Percentiles rank a stretch among this genome's conserved stretches.
phyloP scores from a whole-genome alignment of 1,140 invertebrate genomes.

The Pristionchus pacificus region DNA sequence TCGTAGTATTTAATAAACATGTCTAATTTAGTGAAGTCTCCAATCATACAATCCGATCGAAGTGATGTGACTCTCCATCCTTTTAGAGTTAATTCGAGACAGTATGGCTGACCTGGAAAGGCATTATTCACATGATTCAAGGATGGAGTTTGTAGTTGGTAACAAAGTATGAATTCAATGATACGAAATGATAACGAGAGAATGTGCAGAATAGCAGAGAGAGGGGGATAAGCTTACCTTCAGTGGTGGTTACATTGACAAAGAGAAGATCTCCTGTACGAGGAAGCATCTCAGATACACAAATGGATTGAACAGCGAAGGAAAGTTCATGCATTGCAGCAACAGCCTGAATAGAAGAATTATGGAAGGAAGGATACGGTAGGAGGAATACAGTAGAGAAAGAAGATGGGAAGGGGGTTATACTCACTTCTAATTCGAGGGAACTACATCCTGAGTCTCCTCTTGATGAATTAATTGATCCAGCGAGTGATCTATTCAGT shows the following conservation, averaged over 20 bases:
- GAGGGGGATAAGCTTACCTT: conserved; percentile 39
- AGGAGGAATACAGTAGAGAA: neutral
- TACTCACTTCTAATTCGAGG: conserved; percentile 49
- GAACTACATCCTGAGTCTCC: conserved; percentile 37
- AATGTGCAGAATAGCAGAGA: conserved; percentile 2
- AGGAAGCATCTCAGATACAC: conserved; percentile 55
- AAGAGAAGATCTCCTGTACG: conserved; percentile 55
- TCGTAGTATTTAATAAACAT: conserved; percentile 56
- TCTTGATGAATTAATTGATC: conserved; percentile 39
- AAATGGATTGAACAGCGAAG: conserved; percentile 47
- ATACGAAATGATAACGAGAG: conserved; percentile 11
- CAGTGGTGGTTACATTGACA: conserved; percentile 54
- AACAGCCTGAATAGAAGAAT: conserved; percentile 22
- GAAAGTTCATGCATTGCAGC: conserved; percentile 55
- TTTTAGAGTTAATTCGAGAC: conserved; percentile 51
- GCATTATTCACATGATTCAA: neutral
- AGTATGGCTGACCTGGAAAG: conserved; percentile 56
- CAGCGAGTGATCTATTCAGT: conserved; percentile 34
- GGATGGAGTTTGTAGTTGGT: conserved; percentile 8
- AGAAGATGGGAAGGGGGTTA: conserved; percentile 1
- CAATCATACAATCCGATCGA: conserved; percentile 51
- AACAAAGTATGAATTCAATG: conserved; percentile 4
- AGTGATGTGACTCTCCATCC: conserved; percentile 54
- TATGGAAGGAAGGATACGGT: neutral
- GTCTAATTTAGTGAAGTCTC: conserved; percentile 54